Base-by-base conservation (phyloP, 2,797 vertebrate genomes). In the Etheostoma nigrum region DNA sequence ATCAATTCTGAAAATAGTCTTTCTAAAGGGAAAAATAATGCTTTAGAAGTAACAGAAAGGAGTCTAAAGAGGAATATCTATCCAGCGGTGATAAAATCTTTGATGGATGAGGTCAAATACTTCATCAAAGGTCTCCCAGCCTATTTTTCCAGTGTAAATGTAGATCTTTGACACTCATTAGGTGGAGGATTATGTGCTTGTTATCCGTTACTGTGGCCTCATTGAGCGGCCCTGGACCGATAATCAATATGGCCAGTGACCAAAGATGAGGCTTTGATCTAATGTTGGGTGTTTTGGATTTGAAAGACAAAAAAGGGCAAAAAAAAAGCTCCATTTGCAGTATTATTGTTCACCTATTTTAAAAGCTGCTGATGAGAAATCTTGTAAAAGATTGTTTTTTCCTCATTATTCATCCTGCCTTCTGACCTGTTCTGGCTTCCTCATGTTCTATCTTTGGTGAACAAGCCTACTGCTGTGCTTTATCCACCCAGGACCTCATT, bases 181-280 rank as follows among this genome's bases (percentile, higher is more conserved):
- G 57, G 6, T 66, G 53, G 54, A 71, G 77, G 87, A 85, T 91
- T 81, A 85, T 81, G 86, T 83, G 77, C 72, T 86, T 76, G 75
- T 92, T 90, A 88, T 81, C 83, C 4, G 51, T 73, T 77, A 48
- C 61, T 70, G 81, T 76, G 82, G 84, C 68, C 67, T 74, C 65
- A 81, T 78, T 33, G 42, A 89, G 72, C 52, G 23, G 42, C 6
- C 27, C 72, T 2, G 57, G 72, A 66, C 81, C 75, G 25, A 88
- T 88, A 90, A 93, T 91, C 88, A 69, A 87, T 93, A 79, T 45
- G 72, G 72, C 82, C 61, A 51, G 53, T 74, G 60, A 57, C 23
- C 57, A 40, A 55, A 67, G 64, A 75, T 13, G 12, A 76, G 30
- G 57, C 78, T 85, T 79, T 79, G 74, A 83, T 90, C 59, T 67